Evolutionary conservation across 2,113 vertebrate species (phyloP).

Genomic region (Neopipo cinnamomea): DNA sequence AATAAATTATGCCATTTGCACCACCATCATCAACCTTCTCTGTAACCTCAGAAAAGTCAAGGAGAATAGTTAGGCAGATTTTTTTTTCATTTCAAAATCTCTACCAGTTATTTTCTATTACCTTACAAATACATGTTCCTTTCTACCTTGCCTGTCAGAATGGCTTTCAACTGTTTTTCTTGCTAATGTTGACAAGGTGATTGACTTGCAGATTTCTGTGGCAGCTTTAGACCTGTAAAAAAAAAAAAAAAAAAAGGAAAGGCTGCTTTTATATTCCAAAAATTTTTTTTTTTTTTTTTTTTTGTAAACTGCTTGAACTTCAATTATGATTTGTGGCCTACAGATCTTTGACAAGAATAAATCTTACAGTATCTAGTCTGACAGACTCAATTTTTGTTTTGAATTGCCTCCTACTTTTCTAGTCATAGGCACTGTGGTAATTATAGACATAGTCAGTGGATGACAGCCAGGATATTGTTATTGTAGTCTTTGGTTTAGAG

Average conservation of each 20-base stretch:
- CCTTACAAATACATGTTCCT: background rate
- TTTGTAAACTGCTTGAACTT: constrained; percentile 1
- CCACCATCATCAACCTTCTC: background rate
- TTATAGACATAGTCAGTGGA: constrained; percentile 1
- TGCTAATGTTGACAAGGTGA: constrained; percentile 37
- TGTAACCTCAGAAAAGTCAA: constrained; percentile 33
- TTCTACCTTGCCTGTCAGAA: constrained; percentile 14
- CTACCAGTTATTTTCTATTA: constrained; percentile 15
- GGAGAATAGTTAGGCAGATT: background rate
- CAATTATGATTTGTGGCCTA: background rate
- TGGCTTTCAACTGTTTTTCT: constrained; percentile 27
- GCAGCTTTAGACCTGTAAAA: background rate
- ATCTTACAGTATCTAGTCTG: background rate
- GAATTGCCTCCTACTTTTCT: constrained; percentile 51
- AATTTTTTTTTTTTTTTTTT: background rate
- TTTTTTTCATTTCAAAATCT: background rate
- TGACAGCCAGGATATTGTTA: background rate
- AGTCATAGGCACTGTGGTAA: constrained; percentile 5
- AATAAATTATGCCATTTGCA: constrained; percentile 7
- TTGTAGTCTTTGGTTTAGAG: constrained; percentile 34
- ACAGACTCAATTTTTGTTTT: constrained; percentile 48
- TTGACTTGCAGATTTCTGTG: constrained; percentile 48
- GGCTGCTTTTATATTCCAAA: background rate
- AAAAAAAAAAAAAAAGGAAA: background rate
- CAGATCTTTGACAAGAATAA: constrained; percentile 21